A percentile compares a stretch with the other conserved stretches of the same genome.
Evolutionary conservation across 2,888 invertebrate species (phyloP).

Genomic region (Timema podura): DNA sequence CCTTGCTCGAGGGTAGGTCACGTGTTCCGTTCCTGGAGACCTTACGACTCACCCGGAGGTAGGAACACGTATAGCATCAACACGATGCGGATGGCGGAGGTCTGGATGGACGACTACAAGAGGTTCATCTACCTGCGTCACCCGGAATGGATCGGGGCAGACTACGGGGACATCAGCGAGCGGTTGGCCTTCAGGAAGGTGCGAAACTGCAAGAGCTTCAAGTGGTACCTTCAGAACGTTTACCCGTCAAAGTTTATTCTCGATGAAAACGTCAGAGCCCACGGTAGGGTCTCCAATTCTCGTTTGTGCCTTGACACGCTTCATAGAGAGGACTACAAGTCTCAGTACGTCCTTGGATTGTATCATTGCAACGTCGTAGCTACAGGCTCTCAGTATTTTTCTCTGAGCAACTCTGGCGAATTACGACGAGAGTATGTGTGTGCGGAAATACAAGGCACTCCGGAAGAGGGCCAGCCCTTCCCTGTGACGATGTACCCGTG

Average conservation of each 20-base stretch:
- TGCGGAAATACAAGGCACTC: conserved; percentile 52
- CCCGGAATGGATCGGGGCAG: conserved; percentile 62
- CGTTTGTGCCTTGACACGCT: no score
- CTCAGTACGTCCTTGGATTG: no score
- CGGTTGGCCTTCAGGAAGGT: no score
- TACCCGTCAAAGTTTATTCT: no score
- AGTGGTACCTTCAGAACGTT: no score
- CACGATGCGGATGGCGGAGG: conserved; percentile 75
- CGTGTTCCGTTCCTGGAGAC: conserved; percentile 91
- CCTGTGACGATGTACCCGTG: conserved; percentile 48
- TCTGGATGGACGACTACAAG: conserved; percentile 62
- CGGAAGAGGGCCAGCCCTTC: conserved; percentile 40
- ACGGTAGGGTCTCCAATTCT: no score
- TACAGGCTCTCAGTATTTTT: conserved; percentile 55
- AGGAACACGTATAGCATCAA: conserved; percentile 94
- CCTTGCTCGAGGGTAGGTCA: conserved; percentile 96
- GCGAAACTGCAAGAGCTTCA: no score
- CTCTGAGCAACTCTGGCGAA: conserved; percentile 64
- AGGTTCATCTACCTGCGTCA: conserved; percentile 86
- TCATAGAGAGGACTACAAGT: no score
- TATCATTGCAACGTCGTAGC: no score
- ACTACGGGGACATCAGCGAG: no score
- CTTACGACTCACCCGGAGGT: conserved; percentile 82
- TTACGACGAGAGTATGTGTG: conserved; percentile 74
- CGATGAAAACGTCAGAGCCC: no score